Percentiles rank a stretch among this genome's conserved stretches.
phyloP scores from a whole-genome alignment of 2,888 invertebrate genomes.

The Synergus japonicus region DNA sequence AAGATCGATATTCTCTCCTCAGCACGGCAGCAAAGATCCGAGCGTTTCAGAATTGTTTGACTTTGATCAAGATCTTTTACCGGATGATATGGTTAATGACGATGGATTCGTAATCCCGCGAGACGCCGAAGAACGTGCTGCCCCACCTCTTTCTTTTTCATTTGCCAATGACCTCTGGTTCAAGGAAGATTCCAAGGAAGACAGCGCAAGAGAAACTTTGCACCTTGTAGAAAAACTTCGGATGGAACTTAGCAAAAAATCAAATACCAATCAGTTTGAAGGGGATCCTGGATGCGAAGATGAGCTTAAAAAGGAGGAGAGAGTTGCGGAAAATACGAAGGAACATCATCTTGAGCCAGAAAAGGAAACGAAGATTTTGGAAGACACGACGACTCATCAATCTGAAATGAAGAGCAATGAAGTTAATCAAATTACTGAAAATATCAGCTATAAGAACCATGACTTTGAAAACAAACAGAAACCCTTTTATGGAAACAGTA shows the following conservation, averaged over 20 bases:
- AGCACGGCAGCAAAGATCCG: constrained; percentile 80
- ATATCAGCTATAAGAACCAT: constrained; percentile 40
- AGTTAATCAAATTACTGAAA: constrained; percentile 40
- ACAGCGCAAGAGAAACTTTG: constrained; percentile 89
- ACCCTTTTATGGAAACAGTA: constrained; percentile 66
- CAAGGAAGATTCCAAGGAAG: constrained; percentile 89
- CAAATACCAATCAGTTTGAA: constrained; percentile 79
- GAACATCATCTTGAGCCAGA: constrained; percentile 47
- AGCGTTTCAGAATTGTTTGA: constrained; percentile 82
- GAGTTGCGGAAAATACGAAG: constrained; percentile 47
- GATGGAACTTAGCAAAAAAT: constrained; percentile 85
- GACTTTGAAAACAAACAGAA: constrained; percentile 70
- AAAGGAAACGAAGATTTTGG: constrained; percentile 51
- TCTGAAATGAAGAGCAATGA: constrained; percentile 50
- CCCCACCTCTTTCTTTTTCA: constrained; percentile 80
- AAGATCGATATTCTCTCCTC: constrained; percentile 86
- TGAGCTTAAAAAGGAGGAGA: constrained; percentile 68
- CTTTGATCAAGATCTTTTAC: constrained; percentile 81
- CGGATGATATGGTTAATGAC: constrained; percentile 81
- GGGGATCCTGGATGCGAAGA: constrained; percentile 76
- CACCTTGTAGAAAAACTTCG: constrained; percentile 91
- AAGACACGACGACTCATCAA: constrained; percentile 29
- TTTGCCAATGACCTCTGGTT: constrained; percentile 84
- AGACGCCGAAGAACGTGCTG: constrained; percentile 81
- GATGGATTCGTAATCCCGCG: constrained; percentile 83